phyloP scores from a whole-genome alignment of 2,797 vertebrate genomes.

The Danio tinwini region DNA sequence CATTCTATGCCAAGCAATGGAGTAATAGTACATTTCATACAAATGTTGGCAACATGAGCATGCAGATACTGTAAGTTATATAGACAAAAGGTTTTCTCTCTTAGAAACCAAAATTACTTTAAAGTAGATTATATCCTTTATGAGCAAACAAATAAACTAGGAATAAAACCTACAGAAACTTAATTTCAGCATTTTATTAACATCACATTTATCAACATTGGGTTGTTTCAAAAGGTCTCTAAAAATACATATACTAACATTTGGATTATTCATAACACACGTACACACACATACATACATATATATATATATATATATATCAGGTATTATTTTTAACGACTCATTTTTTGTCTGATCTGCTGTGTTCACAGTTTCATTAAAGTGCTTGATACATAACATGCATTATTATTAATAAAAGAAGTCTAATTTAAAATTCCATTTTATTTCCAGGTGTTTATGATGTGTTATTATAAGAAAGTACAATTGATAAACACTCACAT shows the following conservation, averaged over 20 bases:
- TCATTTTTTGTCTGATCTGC: no score
- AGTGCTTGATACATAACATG: no score
- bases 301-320: no score
- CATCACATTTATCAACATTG: no score
- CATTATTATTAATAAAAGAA: no score
- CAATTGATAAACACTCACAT: slow-evolving; percentile 77
- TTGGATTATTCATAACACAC: no score
- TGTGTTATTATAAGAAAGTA: background rate
- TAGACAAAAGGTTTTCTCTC: background rate
- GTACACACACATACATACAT: no score
- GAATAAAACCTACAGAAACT: background rate
- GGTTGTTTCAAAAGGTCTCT: no score
- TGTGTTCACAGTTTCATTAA: no score
- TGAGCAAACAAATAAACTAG: background rate
- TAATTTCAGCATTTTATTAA: background rate
- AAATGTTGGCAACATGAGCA: background rate
- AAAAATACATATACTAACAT: no score
- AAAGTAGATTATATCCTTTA: background rate
- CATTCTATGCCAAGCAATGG: background rate
- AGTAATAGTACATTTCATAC: background rate
- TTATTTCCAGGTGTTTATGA: background rate
- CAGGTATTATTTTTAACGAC: no score
- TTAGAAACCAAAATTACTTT: background rate
- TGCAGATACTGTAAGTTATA: background rate
- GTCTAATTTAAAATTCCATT: background rate